These are phyloP conservation scores for Psylliodes chrysocephalus DNA, from an alignment of 2,888 invertebrate genomes.

Conservation along the genomic window DNA sequence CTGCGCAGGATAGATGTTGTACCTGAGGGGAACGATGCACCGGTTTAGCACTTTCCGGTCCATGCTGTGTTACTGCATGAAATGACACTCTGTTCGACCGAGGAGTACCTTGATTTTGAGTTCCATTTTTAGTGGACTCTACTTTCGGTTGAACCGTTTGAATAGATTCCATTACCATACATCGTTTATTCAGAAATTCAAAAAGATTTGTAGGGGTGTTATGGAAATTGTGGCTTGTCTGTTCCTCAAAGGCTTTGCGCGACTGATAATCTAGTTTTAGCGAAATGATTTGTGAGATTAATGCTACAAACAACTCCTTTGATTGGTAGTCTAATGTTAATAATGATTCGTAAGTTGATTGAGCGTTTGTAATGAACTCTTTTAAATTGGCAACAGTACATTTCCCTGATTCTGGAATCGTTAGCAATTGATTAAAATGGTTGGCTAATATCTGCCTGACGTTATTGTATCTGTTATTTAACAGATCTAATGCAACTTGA, in stretches of 20 bases:
- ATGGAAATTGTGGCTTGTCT: neutral
- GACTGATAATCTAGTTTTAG: neutral
- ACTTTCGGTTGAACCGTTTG: too few relatives aligned
- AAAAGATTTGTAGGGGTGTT: neutral
- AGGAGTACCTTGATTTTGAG: too few relatives aligned
- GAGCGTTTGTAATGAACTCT: neutral
- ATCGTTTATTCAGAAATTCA: neutral
- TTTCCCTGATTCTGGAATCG: neutral
- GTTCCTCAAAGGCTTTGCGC: neutral
- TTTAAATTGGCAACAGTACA: neutral
- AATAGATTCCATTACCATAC: too few relatives aligned
- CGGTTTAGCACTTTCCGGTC: too few relatives aligned
- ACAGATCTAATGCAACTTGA: constrained; percentile 2
- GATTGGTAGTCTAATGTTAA: neutral
- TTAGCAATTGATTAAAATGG: neutral
- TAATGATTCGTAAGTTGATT: neutral
- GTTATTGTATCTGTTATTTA: neutral
- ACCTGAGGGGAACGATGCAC: too few relatives aligned
- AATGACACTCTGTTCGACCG: too few relatives aligned
- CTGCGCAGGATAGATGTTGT: too few relatives aligned
- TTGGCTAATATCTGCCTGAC: neutral
- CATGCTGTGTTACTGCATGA: too few relatives aligned
- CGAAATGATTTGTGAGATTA: neutral
- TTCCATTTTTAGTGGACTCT: too few relatives aligned
- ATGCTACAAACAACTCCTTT: neutral